These are phyloP conservation scores for Sericinus montela DNA, from an alignment of 2,888 invertebrate genomes.

Conservation along the genomic window DNA sequence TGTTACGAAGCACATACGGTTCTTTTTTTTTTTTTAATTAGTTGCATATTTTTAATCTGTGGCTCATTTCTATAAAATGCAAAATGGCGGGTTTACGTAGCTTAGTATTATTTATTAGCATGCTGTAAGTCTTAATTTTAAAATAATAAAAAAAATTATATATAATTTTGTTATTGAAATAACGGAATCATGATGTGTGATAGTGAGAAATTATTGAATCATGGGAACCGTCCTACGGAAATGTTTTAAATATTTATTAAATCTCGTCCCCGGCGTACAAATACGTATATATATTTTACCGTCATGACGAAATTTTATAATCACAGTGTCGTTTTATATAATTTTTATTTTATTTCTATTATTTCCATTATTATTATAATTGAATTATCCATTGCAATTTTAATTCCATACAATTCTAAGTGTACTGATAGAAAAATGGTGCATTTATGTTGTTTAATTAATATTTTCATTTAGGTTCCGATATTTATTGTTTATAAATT, in stretches of 20 bases:
- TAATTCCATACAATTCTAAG: slow-evolving; percentile 11
- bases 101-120: slow-evolving; percentile 77
- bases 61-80: slow-evolving; percentile 33
- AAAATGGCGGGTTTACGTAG: slow-evolving; percentile 42
- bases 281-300: slow-evolving; percentile 23
- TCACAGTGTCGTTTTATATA: slow-evolving; percentile 30
- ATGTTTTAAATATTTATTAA: not conserved
- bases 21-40: slow-evolving; percentile 20
- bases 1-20: slow-evolving; percentile 4
- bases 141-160: slow-evolving; percentile 31
- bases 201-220: slow-evolving; percentile 43
- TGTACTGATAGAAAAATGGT: slow-evolving; percentile 14
- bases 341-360: slow-evolving; percentile 12
- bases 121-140: slow-evolving; percentile 32
- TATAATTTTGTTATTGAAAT: slow-evolving; percentile 29
- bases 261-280: not conserved
- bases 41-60: slow-evolving; percentile 1
- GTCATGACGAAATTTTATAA: slow-evolving; percentile 26
- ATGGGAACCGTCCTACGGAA: slow-evolving; percentile 51
- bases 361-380: not conserved
- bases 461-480: not conserved
- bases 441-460: slow-evolving; percentile 11
- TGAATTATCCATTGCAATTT: slow-evolving; percentile 7
- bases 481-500: too few relatives aligned
- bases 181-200: slow-evolving; percentile 40